Base-by-base conservation (phyloP, 2,888 invertebrate genomes). In the Ditula angustiorana region DNA sequence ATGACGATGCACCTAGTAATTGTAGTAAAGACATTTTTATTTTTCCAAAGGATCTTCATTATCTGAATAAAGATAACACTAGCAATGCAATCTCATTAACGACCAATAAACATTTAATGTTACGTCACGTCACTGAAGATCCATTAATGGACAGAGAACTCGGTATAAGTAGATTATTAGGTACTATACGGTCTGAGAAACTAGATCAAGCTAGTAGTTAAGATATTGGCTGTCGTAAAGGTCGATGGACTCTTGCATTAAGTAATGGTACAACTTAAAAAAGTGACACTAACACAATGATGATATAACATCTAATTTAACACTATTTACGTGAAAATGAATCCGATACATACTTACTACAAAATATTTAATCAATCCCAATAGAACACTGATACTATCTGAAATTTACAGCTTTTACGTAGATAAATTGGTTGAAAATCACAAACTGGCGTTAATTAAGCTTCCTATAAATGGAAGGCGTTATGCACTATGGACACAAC, bases 401-500 rank as follows among this genome's bases (percentile, higher is more conserved):
- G 19, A 21, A 46, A 46, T 26, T 26, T 28, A 16, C 49, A 8
- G 28, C 49, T 50, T 49, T 50, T 41, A 49, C 55, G 56, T 47
- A 47, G 28, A 60, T 13, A 41, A 49, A 57, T 37, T 56, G 61
- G 47, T 37, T 56, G 37, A 49, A 26, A 56, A 49, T 41, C 49
- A 57, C 56, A 47, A 41, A 23, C 56, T 41, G n/a, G 56, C 28
- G 41, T 62, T 62, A 62, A 57, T 62, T 62, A 49, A 57, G 41
- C 56, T 56, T 28, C 23, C 56, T 62, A 24, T 16, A 28, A 41
- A 41, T 37, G 41, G 56, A 35, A 50, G 49, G 41, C 1, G n/a
- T 30, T 41, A 57, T 49, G 37, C 56, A 50, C 1, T 30, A 56
- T 19, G 11, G 13, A 35, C 10, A 10, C 5, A 37, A 10, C 8